phyloP scores from a whole-genome alignment of 2,797 vertebrate species.

The Crax fasciolata region DNA sequence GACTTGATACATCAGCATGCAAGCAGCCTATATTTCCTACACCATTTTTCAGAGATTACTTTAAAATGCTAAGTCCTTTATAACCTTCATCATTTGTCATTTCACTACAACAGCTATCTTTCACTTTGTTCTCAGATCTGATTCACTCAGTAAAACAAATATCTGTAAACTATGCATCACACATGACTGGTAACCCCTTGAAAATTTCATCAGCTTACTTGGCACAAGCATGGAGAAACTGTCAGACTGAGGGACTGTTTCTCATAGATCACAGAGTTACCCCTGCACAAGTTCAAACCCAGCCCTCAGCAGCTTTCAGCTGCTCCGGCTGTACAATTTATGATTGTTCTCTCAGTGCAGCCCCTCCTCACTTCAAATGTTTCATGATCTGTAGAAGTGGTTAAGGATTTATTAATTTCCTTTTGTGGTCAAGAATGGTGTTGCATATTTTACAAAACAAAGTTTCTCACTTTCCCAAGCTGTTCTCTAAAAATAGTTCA shows the following conservation, averaged over 20 bases:
- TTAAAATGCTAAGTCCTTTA: not conserved
- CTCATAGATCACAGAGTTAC: not conserved
- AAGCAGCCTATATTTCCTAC: not conserved
- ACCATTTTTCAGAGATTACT: slow-evolving; percentile 5
- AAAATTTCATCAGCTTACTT: not conserved
- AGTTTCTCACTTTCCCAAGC: not conserved
- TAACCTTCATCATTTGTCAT: slow-evolving; percentile 16
- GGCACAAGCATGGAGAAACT: not conserved
- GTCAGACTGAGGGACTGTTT: not conserved
- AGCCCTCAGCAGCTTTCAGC: not conserved
- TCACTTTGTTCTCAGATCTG: slow-evolving; percentile 5
- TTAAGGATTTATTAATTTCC: not conserved
- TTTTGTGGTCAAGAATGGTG: not conserved
- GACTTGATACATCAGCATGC: not conserved
- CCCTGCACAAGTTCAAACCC: not conserved
- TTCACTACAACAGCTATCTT: slow-evolving; percentile 1
- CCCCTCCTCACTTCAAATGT: not conserved
- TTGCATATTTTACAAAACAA: not conserved
- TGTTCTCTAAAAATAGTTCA: not conserved
- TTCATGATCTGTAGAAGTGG: not conserved
- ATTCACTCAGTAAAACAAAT: not conserved
- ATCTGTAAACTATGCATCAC: not conserved
- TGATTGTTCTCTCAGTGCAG: not conserved
- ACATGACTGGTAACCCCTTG: not conserved
- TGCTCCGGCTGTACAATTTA: not conserved